Conservation (phyloP, 2,888 invertebrate species). For the Drosophila robusta region DNA sequence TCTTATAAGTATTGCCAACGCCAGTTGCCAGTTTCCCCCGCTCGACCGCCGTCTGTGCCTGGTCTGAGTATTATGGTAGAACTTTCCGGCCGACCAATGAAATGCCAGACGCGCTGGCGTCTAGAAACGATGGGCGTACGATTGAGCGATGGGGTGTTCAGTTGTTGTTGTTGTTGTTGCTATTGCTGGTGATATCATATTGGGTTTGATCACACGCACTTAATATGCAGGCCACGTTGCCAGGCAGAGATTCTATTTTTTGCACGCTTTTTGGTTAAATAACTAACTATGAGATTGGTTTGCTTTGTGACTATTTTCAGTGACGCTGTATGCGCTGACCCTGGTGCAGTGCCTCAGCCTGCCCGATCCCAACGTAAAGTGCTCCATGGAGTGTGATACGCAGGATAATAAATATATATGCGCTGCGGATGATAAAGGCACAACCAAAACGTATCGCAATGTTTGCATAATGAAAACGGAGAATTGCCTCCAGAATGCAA, state of each 20-base stretch:
- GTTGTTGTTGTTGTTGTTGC: constrained; percentile 19
- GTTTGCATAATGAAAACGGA: constrained; percentile 84
- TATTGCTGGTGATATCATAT: constrained; percentile 61
- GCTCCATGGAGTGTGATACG: constrained; percentile 82
- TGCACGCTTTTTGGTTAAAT: constrained; percentile 51
- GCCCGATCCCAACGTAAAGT: constrained; percentile 83
- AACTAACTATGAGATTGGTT: constrained; percentile 34
- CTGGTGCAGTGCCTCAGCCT: constrained; percentile 80
- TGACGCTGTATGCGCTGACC: constrained; percentile 77
- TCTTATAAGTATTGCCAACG: background rate
- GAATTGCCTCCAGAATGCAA: constrained; percentile 81
- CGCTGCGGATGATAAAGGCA: constrained; percentile 84
- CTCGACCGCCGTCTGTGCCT: constrained; percentile 6
- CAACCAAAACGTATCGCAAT: constrained; percentile 84
- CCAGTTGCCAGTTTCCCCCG: background rate
- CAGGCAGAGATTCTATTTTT: constrained; percentile 20
- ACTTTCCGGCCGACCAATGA: constrained; percentile 37
- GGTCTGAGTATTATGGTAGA: constrained; percentile 21
- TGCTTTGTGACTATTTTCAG: constrained; percentile 63
- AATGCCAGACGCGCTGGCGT: constrained; percentile 67
- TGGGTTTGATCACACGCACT: constrained; percentile 46
- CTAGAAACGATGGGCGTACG: constrained; percentile 62
- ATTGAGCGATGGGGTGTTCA: constrained; percentile 19
- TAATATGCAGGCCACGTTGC: constrained; percentile 52
- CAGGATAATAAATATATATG: constrained; percentile 78